A percentile compares a stretch with the other conserved stretches of the same genome.
Evolutionary conservation across 2,113 vertebrate species (phyloP).

Genomic region (Sclerurus mexicanus): DNA sequence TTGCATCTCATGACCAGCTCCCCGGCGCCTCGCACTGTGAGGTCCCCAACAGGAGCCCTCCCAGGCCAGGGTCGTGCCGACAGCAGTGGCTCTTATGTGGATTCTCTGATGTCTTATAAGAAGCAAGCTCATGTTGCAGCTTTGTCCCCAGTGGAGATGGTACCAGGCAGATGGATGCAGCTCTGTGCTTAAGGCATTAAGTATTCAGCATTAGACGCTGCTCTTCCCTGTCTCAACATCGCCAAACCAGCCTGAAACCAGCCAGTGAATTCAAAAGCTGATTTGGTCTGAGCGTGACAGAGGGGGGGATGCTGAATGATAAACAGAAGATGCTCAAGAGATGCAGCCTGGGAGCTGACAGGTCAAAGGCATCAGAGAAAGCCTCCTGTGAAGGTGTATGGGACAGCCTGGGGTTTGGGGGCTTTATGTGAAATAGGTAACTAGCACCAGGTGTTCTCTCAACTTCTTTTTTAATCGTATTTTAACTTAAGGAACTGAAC

Average conservation of each 20-base stretch:
- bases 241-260: neutral
- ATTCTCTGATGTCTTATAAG: neutral
- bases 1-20: neutral
- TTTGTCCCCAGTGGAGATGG: neutral
- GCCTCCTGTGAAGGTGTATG: neutral
- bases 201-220: neutral
- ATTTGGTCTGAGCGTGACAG: neutral
- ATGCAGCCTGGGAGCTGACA: neutral
- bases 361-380: neutral
- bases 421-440: neutral
- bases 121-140: neutral
- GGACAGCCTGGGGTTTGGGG: neutral
- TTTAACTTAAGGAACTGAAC: neutral
- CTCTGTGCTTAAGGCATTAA: neutral
- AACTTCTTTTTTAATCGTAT: neutral
- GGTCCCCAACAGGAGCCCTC: neutral
- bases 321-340: neutral
- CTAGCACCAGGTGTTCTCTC: neutral
- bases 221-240: neutral
- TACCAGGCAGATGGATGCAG: neutral
- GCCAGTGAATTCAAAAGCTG: neutral
- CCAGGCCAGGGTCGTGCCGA: rapidly evolving
- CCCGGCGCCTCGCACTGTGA: neutral
- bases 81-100: neutral
- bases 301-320: too few species aligned